These are phyloP conservation scores for Sphaerophoria taeniata DNA, from an alignment of 2,888 invertebrate species.

Conservation along the genomic window DNA sequence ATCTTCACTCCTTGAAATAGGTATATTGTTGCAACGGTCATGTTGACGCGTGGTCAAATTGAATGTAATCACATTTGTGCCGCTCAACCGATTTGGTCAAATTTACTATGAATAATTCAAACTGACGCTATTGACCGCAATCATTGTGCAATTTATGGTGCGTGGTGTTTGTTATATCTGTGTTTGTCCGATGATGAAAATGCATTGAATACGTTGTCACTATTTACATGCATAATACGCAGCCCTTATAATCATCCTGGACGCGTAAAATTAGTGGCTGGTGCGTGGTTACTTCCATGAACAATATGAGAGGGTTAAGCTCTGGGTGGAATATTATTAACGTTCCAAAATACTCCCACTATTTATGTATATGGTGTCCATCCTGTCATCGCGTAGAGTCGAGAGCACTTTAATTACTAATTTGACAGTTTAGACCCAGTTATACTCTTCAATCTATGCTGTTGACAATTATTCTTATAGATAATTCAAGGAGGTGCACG, in stretches of 20 bases:
- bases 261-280: slow-evolving; percentile 37
- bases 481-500: slow-evolving; percentile 45
- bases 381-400: slow-evolving; percentile 17
- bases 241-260: slow-evolving; percentile 24
- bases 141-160: slow-evolving; percentile 59
- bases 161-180: neutral
- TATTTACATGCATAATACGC: slow-evolving; percentile 40
- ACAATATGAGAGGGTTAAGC: neutral
- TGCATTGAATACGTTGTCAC: slow-evolving; percentile 39
- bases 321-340: slow-evolving; percentile 12
- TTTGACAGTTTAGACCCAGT: slow-evolving; percentile 44
- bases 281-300: neutral
- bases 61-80: slow-evolving; percentile 58
- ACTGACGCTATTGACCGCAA: slow-evolving; percentile 60
- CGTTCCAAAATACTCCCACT: slow-evolving; percentile 16
- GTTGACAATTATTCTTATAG: slow-evolving; percentile 57
- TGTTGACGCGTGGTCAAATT: slow-evolving; percentile 27
- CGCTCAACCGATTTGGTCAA: slow-evolving; percentile 57
- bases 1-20: too few relatives aligned
- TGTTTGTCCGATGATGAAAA: slow-evolving; percentile 31
- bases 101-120: slow-evolving; percentile 64
- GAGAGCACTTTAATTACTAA: slow-evolving; percentile 65
- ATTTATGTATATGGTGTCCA: too few relatives aligned
- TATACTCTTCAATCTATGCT: slow-evolving; percentile 38
- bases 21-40: too few relatives aligned